Percentiles rank a stretch among this genome's conserved stretches.
Conservation (phyloP, 2,797 vertebrate genomes). For the Hemitrygon akajei region DNA sequence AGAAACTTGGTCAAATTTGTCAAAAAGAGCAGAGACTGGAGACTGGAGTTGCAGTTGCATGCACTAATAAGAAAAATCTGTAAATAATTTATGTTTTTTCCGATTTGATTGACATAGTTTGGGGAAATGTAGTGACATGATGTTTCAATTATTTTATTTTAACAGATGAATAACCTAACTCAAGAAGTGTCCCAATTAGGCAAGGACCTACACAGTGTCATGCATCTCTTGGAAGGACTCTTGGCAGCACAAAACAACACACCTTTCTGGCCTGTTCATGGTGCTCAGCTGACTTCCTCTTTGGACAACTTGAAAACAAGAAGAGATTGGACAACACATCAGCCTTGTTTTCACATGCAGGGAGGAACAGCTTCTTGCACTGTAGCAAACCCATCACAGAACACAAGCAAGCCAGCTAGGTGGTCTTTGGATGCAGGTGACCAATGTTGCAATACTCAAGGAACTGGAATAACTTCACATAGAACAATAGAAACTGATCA, state of each 20-base stretch:
- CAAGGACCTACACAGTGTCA: constrained; percentile 62
- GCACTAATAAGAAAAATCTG: background rate
- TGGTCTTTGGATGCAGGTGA: constrained; percentile 55
- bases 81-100: background rate
- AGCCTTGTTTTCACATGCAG: constrained; percentile 53
- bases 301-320: constrained; percentile 53
- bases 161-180: constrained; percentile 60
- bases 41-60: background rate
- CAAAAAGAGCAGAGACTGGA: background rate
- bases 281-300: constrained; percentile 46
- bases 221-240: constrained; percentile 62
- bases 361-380: constrained; percentile 48
- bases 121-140: background rate
- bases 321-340: constrained; percentile 52
- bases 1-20: background rate
- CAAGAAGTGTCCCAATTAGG: constrained; percentile 66
- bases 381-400: constrained; percentile 54
- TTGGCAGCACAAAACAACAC: constrained; percentile 52
- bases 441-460: constrained; percentile 55
- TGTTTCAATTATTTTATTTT: constrained; percentile 41
- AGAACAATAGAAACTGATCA: constrained; percentile 49
- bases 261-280: constrained; percentile 54
- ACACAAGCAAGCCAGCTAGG: constrained; percentile 49
- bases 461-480: constrained; percentile 49
- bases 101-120: background rate